These are phyloP conservation scores for Bellardia pandia DNA, from an alignment of 2,888 invertebrate genomes.

Conservation along the genomic window DNA sequence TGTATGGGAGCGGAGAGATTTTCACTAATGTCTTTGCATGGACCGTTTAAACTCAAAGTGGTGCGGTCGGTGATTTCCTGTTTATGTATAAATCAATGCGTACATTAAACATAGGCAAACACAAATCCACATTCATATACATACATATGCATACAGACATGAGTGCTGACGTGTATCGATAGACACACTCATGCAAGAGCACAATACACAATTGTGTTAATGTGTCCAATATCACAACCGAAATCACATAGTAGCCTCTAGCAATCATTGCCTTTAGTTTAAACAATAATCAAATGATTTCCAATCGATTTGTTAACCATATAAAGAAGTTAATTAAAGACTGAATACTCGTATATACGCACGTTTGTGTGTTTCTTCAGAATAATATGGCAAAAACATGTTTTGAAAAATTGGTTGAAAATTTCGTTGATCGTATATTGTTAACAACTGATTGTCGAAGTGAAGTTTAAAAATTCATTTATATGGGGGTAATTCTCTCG, in stretches of 20 bases:
- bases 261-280: constrained; percentile 52
- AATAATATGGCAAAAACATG: no score
- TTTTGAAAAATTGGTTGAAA: no score
- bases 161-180: neutral
- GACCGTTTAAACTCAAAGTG: neutral
- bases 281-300: constrained; percentile 58
- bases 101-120: neutral
- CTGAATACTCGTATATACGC: neutral
- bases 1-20: neutral
- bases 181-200: neutral
- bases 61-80: neutral
- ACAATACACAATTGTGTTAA: constrained; percentile 40
- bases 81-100: neutral
- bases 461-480: no score
- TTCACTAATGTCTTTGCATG: constrained; percentile 7
- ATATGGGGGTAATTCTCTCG: no score
- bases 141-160: neutral
- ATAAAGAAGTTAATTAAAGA: constrained; percentile 56
- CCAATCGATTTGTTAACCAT: constrained; percentile 66
- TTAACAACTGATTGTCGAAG: no score
- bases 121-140: neutral
- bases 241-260: constrained; percentile 47
- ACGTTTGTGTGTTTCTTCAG: neutral
- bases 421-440: no score
- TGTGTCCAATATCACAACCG: constrained; percentile 58